phyloP scores from a whole-genome alignment of 2,113 vertebrate species.

The Prunella himalayana region DNA sequence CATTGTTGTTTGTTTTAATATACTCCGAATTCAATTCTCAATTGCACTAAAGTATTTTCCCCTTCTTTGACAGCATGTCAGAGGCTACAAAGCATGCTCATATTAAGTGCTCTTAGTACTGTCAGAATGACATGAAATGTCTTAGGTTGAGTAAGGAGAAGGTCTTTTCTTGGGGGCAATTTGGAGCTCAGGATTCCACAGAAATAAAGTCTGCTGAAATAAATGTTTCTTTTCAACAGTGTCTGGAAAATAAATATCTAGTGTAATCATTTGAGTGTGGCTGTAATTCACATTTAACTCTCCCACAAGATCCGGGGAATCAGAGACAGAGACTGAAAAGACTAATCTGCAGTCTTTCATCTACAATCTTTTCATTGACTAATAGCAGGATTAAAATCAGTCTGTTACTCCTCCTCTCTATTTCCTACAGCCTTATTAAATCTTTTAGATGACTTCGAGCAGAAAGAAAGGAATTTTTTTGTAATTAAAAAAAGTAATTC shows the following conservation, averaged over 20 bases:
- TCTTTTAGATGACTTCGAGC: neutral
- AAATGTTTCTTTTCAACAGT: slow-evolving; percentile 1
- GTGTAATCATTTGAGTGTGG: neutral
- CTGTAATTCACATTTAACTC: slow-evolving; percentile 24
- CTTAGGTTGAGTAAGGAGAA: neutral
- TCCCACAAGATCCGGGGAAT: neutral
- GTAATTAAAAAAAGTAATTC: neutral
- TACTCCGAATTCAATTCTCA: neutral
- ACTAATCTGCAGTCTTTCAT: slow-evolving; percentile 1
- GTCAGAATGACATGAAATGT: neutral
- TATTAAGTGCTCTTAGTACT: neutral
- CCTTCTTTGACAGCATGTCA: neutral
- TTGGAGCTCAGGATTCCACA: neutral
- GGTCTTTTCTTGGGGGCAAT: neutral
- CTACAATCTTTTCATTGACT: neutral
- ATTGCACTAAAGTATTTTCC: neutral
- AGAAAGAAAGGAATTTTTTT: neutral
- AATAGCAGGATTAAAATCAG: slow-evolving; percentile 21
- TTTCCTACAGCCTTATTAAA: neutral
- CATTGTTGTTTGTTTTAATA: slow-evolving; percentile 1
- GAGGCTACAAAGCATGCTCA: neutral
- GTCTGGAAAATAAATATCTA: neutral
- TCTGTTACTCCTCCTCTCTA: neutral
- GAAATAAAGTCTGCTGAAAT: slow-evolving; percentile 11
- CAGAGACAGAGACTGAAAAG: neutral